Base-by-base conservation (phyloP, 2,113 vertebrate genomes). In the Ginglymostoma cirratum region DNA sequence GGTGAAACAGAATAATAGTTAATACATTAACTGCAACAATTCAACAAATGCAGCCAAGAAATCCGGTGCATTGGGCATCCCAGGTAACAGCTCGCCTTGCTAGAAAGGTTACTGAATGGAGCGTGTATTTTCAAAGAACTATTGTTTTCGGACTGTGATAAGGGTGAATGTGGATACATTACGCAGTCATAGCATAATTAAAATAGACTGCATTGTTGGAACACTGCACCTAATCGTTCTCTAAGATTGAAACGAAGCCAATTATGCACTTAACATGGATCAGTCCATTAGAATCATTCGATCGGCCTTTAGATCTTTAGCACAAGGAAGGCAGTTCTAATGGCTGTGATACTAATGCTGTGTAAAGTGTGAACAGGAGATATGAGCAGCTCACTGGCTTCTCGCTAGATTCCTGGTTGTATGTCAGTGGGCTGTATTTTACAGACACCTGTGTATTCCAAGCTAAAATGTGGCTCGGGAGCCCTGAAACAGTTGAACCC, bases 231-330 rank as follows among this genome's bases (percentile, higher is more conserved):
- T 38, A 7, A 66, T 65, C 65, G 34, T 38, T 92, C 15, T 5
- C 14, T 65, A 92, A 87, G 55, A n/a, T 21, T 92, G 89, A 92
- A 92, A 92, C 89, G 3, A 92, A 66, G 89, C 89, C 89, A 92
- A 65, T 34, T n/a, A n/a, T 30, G 34, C 89, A 92, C 89, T 92
- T 89, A 89, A 89, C 86, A 61, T 61, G 3, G 34, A 34, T 89
- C 89, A 92, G 55, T 38, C n/a, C 55, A 66, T 92, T 55, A 89
- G 3, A 24, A 89, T 30, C 55, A 61, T 61, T 61, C 55, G 55
- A 61, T 12, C 10, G 7, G 38, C 30, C 86, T 89, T 86, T 86
- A 42, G 42, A 5, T 86, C 42, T 86, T 89, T 19, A 17, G 15
- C 87, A 65, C 87, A n/a, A 65, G n/a, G 5, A 17, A n/a, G 34